Percentiles rank a stretch among this genome's conserved stretches.
These are phyloP conservation scores for Epiperipatus broadwayi DNA, from an alignment of 2,888 invertebrate genomes.

Conservation along the genomic window DNA sequence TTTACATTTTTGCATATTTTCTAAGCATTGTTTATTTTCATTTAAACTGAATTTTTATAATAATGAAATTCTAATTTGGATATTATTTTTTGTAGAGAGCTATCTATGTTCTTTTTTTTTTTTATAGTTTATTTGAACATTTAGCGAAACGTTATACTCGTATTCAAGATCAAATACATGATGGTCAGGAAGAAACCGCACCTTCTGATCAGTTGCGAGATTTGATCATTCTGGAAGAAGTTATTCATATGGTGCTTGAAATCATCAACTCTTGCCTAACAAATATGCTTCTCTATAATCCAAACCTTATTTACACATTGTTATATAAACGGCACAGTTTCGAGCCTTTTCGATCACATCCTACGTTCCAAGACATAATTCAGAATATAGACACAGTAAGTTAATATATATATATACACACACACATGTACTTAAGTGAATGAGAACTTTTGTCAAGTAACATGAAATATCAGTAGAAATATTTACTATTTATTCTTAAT, in stretches of 20 bases:
- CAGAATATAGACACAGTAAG: conserved; percentile 81
- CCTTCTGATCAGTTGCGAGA: conserved; percentile 49
- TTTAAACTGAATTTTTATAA: no score
- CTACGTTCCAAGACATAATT: conserved; percentile 74
- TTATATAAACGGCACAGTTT: conserved; percentile 81
- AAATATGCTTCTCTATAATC: conserved; percentile 63
- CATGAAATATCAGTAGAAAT: background rate
- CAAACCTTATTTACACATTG: conserved; percentile 82
- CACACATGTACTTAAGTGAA: background rate
- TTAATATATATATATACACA: no score
- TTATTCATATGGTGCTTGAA: conserved; percentile 84
- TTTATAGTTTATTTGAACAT: conserved; percentile 59
- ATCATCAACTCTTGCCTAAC: conserved; percentile 87
- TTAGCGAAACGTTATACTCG: conserved; percentile 55
- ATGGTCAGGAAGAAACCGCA: conserved; percentile 16
- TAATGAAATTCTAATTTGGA: conserved; percentile 11
- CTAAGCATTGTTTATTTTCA: no score
- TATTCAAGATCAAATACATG: conserved; percentile 27
- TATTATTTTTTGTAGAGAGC: background rate
- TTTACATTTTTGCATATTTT: no score
- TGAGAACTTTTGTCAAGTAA: conserved; percentile 1
- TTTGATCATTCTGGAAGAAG: conserved; percentile 78
- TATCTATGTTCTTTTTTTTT: conserved; percentile 11
- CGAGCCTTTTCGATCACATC: conserved; percentile 61
- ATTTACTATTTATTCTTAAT: background rate